Evolutionary conservation across 2,113 vertebrate genomes (phyloP).

Genomic region (Nothoprocta perdicaria): DNA sequence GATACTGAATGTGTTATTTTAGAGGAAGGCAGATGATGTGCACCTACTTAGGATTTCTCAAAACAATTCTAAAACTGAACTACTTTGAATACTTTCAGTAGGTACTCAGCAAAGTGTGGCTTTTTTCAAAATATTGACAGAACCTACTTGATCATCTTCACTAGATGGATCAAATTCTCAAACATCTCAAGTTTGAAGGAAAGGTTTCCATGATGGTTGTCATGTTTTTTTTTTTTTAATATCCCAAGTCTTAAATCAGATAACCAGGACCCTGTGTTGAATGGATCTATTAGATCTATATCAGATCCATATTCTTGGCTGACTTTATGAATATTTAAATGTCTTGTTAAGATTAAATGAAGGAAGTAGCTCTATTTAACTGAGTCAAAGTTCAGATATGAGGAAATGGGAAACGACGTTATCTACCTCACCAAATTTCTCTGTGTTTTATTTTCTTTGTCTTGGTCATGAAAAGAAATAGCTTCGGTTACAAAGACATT

Average conservation of each 20-base stretch:
- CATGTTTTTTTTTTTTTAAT: background rate
- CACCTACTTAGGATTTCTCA: too few relatives aligned
- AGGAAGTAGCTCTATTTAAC: background rate
- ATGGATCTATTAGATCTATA: background rate
- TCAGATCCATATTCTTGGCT: background rate
- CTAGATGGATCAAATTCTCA: too few relatives aligned
- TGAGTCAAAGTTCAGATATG: background rate
- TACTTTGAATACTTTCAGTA: too few relatives aligned
- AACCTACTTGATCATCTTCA: too few relatives aligned
- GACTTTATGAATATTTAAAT: background rate
- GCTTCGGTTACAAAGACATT: background rate
- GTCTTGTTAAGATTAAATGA: background rate
- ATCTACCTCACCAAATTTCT: background rate
- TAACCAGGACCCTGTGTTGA: fast-evolving
- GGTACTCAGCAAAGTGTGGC: too few relatives aligned
- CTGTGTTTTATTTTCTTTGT: background rate
- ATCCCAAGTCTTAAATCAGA: background rate
- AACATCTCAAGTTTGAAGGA: background rate
- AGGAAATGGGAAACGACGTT: background rate
- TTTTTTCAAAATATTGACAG: too few relatives aligned
- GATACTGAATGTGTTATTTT: too few relatives aligned
- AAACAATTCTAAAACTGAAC: too few relatives aligned
- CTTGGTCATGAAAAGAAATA: background rate
- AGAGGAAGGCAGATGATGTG: too few relatives aligned
- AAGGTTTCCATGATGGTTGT: background rate